Percentiles rank a stretch among this genome's conserved stretches.
Evolutionary conservation across 2,113 vertebrate genomes (phyloP).

Genomic region (Tetrax tetrax): DNA sequence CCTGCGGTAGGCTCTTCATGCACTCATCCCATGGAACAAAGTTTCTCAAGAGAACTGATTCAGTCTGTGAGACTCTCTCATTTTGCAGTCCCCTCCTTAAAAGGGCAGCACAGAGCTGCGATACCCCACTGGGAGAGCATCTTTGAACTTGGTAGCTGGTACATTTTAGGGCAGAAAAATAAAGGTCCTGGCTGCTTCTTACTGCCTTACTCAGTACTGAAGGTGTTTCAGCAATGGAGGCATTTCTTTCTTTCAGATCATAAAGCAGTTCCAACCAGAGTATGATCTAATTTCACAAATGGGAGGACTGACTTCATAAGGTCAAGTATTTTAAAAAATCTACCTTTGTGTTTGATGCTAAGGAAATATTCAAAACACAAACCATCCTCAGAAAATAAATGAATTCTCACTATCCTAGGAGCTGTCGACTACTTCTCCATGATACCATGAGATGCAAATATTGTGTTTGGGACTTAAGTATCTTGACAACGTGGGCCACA

Average conservation of each 20-base stretch:
- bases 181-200: background rate
- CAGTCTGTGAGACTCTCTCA: background rate
- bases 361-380: background rate
- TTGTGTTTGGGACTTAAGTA: background rate
- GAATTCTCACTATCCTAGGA: background rate
- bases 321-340: background rate
- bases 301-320: rapidly evolving
- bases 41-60: background rate
- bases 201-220: background rate
- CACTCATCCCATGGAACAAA: background rate
- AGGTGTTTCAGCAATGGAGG: background rate
- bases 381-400: background rate
- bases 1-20: background rate
- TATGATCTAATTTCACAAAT: background rate
- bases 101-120: background rate
- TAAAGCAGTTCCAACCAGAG: background rate
- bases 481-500: background rate
- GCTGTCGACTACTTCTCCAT: background rate
- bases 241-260: background rate
- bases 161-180: background rate
- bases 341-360: background rate
- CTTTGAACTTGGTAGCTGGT: background rate
- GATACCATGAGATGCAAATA: background rate
- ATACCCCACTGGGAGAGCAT: background rate
- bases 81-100: background rate